These are phyloP conservation scores for Tolmerus cingulatus DNA, from an alignment of 2,888 invertebrate species.

Conservation along the genomic window DNA sequence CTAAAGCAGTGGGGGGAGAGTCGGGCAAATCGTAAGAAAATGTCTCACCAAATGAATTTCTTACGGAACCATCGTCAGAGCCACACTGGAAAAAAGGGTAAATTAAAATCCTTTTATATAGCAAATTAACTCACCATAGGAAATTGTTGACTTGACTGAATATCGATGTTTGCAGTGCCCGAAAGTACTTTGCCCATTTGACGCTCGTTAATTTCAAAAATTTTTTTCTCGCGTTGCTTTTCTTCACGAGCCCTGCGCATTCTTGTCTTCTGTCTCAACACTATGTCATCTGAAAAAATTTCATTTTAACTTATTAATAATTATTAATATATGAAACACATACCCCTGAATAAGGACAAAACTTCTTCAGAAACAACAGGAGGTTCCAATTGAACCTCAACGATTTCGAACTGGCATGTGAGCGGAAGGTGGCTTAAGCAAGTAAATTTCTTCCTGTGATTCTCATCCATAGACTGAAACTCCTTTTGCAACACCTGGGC, in stretches of 20 bases:
- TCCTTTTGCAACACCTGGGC: conserved; percentile 90
- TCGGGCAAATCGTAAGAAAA: conserved; percentile 46
- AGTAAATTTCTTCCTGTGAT: conserved; percentile 76
- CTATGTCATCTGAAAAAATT: conserved; percentile 72
- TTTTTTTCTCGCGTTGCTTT: conserved; percentile 78
- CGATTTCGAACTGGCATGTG: conserved; percentile 88
- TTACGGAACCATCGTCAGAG: conserved; percentile 56
- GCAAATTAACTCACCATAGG: conserved; percentile 65
- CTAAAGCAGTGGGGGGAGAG: conserved; percentile 47
- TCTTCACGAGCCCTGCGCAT: conserved; percentile 80
- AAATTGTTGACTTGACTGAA: conserved; percentile 66
- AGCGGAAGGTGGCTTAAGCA: conserved; percentile 89
- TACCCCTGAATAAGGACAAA: conserved; percentile 75
- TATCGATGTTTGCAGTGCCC: conserved; percentile 70
- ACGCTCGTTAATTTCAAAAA: conserved; percentile 75
- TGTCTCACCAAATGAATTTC: conserved; percentile 44
- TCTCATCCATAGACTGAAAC: conserved; percentile 83
- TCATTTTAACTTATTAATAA: neutral
- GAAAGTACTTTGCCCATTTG: conserved; percentile 73
- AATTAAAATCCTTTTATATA: neutral
- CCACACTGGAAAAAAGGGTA: conserved; percentile 54
- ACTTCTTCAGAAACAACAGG: conserved; percentile 76
- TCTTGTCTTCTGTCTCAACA: conserved; percentile 73
- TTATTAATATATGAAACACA: neutral
- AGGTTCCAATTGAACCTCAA: conserved; percentile 82